Evolutionary conservation across 2,797 vertebrate species (phyloP).

Genomic region (Gymnothorax javanicus): DNA sequence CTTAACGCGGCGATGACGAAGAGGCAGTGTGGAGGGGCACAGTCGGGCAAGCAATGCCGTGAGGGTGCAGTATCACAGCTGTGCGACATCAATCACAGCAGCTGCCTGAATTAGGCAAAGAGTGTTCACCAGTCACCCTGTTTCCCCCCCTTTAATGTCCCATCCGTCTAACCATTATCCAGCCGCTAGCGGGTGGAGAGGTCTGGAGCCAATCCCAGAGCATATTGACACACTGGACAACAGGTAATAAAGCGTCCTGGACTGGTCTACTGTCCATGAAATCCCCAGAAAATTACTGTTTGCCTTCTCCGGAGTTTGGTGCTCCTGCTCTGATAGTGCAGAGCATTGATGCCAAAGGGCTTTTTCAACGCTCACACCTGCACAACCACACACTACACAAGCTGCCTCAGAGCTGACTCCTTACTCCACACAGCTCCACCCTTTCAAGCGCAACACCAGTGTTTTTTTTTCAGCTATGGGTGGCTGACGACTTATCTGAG

Average conservation of each 20-base stretch:
- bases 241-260: no score
- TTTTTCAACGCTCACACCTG: neutral
- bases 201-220: no score
- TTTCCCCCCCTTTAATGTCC: neutral
- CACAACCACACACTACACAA: neutral
- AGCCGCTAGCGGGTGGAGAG: no score
- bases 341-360: neutral
- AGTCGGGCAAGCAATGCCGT: neutral
- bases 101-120: neutral
- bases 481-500: neutral
- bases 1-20: neutral
- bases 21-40: neutral
- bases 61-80: conserved; percentile 3
- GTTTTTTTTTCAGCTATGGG: neutral
- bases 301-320: neutral
- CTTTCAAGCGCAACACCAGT: neutral
- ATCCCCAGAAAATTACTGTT: neutral
- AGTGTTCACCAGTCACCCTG: neutral
- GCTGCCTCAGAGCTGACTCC: neutral
- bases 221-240: no score
- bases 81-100: neutral
- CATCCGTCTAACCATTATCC: no score
- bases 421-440: neutral
- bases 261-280: no score
- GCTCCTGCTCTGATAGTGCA: neutral